phyloP scores from a whole-genome alignment of 2,797 vertebrate species.

The Graptemys geographica region DNA sequence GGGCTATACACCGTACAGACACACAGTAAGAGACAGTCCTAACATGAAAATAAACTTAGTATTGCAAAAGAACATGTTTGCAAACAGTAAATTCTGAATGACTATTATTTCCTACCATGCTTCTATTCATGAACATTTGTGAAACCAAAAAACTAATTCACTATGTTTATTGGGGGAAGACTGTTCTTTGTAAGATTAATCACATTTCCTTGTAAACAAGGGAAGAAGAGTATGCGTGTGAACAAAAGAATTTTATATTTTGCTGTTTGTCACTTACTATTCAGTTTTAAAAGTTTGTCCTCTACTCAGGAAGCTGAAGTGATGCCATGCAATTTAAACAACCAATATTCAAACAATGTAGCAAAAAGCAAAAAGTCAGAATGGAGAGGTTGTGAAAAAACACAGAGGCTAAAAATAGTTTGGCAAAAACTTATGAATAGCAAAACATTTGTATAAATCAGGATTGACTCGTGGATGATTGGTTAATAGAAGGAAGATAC shows the following conservation, averaged over 20 bases:
- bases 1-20: background rate
- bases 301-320: background rate
- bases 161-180: background rate
- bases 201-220: constrained; percentile 35
- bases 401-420: constrained; percentile 6
- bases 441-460: background rate
- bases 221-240: background rate
- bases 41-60: accelerated
- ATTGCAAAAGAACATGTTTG: background rate
- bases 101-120: background rate
- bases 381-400: constrained; percentile 26
- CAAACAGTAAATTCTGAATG: background rate
- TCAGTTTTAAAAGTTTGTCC: constrained; percentile 8
- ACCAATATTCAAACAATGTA: background rate
- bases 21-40: background rate
- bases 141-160: background rate
- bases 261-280: constrained; percentile 34
- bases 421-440: constrained; percentile 36
- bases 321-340: constrained; percentile 26
- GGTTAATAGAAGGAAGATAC: constrained; percentile 34
- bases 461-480: background rate
- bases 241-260: constrained; percentile 21
- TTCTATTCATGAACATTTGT: constrained; percentile 14
- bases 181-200: constrained; percentile 35
- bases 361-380: constrained; percentile 36